Conservation (phyloP, 2,888 invertebrate genomes). For the Limnephilus marmoratus region DNA sequence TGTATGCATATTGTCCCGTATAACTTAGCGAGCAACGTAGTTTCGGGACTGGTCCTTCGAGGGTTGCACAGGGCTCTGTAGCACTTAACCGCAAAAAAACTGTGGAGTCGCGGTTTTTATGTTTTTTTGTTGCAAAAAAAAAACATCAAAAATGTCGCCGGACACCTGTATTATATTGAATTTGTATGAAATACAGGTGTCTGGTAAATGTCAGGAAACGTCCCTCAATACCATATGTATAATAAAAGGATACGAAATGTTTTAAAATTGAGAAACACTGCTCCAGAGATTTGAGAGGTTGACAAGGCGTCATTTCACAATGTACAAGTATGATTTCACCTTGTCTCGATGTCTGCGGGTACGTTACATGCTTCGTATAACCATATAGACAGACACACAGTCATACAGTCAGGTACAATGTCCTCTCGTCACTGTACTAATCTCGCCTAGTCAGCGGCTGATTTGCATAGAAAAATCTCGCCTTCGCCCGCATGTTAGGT, state of each 20-base stretch:
- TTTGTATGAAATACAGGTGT: too few species aligned
- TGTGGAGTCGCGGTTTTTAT: too few species aligned
- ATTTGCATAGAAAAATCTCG: constrained; percentile 49
- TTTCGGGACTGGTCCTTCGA: too few species aligned
- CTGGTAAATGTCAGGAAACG: too few species aligned
- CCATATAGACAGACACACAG: not conserved
- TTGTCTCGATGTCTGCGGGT: not conserved
- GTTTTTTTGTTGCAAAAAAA: too few species aligned
- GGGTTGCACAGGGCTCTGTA: too few species aligned
- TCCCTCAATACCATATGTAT: too few species aligned
- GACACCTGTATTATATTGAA: too few species aligned
- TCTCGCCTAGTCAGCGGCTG: constrained; percentile 24
- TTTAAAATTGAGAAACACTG: not conserved
- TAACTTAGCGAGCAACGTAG: too few species aligned
- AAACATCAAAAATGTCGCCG: too few species aligned
- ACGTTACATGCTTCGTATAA: not conserved
- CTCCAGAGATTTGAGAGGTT: not conserved
- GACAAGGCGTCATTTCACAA: not conserved
- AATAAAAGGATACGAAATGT: not conserved
- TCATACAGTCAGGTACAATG: not conserved
- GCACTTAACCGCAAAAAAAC: too few species aligned
- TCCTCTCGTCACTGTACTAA: constrained; percentile 10
- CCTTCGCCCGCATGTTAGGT: constrained; percentile 40
- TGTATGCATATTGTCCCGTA: too few species aligned
- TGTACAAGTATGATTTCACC: constrained; percentile 7